phyloP scores from a whole-genome alignment of 2,797 vertebrate genomes.

The Tragopan temminckii region DNA sequence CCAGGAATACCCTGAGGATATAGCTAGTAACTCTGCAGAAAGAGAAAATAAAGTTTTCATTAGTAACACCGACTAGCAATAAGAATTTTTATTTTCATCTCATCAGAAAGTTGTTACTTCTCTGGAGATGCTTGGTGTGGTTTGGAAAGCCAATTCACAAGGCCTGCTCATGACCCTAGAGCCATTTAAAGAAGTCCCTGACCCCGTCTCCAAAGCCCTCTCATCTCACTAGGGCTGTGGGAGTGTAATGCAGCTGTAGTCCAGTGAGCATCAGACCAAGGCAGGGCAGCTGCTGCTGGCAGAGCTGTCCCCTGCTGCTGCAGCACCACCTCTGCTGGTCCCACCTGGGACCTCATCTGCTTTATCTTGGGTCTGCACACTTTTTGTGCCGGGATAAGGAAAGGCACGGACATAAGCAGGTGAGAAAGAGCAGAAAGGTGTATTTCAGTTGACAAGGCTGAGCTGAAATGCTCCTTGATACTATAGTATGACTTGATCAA shows the following conservation, averaged over 20 bases:
- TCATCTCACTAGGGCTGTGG: no score
- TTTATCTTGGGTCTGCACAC: background rate
- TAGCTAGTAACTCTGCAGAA: background rate
- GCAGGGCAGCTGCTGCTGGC: background rate
- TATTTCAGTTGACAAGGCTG: background rate
- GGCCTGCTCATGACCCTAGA: no score
- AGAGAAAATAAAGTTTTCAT: no score
- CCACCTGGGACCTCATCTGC: fast-evolving
- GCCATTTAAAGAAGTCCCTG: no score
- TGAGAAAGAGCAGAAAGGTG: background rate
- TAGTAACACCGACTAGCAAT: no score
- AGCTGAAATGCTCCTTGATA: no score
- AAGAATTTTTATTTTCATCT: no score
- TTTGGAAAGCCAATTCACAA: no score
- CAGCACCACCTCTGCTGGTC: background rate
- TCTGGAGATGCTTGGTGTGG: no score
- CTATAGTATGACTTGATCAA: background rate
- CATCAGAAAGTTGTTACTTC: no score
- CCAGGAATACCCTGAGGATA: fast-evolving
- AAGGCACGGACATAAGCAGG: background rate
- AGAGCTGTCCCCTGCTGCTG: background rate
- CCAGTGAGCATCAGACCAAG: background rate
- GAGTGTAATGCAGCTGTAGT: no score
- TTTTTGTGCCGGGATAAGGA: background rate
- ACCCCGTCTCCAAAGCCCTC: no score